A percentile compares a stretch with the other conserved stretches of the same genome.
Evolutionary conservation across 2,888 invertebrate genomes (phyloP).

Genomic region (Unio pictorum): DNA sequence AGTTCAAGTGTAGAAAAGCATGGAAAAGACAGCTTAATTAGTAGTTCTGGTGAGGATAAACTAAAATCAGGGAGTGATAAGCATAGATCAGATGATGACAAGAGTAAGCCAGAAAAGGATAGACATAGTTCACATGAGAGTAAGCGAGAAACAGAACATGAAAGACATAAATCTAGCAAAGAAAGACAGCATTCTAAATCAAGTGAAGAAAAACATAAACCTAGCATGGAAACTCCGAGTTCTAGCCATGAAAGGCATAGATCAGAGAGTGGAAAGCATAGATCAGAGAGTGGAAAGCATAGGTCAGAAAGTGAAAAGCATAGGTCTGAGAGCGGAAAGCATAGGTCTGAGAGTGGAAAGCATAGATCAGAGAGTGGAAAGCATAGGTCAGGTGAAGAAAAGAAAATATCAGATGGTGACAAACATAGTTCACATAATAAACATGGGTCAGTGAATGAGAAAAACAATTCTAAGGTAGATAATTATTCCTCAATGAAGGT

Average conservation of each 20-base stretch:
- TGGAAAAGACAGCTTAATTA: background rate
- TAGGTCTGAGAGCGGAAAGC: background rate
- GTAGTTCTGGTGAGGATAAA: background rate
- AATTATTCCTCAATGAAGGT: too few relatives aligned
- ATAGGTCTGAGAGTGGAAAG: background rate
- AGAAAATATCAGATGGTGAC: too few relatives aligned
- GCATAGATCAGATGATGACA: background rate
- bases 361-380: conserved; percentile 2
- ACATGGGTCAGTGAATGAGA: background rate
- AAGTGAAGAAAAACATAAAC: background rate
- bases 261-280: background rate
- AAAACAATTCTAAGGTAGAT: background rate
- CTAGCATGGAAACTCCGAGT: too few relatives aligned
- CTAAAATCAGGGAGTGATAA: background rate
- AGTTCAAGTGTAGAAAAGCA: background rate
- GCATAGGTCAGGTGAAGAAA: background rate
- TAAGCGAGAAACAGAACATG: background rate
- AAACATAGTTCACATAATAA: background rate
- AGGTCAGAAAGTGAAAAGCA: background rate
- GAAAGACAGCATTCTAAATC: background rate
- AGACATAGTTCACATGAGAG: too few relatives aligned
- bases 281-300: background rate
- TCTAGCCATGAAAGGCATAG: conserved; percentile 2
- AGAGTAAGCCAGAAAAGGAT: too few relatives aligned
- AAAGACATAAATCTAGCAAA: background rate